Evolutionary conservation across 2,888 invertebrate species (phyloP).

Genomic region (Hipparchia semele): DNA sequence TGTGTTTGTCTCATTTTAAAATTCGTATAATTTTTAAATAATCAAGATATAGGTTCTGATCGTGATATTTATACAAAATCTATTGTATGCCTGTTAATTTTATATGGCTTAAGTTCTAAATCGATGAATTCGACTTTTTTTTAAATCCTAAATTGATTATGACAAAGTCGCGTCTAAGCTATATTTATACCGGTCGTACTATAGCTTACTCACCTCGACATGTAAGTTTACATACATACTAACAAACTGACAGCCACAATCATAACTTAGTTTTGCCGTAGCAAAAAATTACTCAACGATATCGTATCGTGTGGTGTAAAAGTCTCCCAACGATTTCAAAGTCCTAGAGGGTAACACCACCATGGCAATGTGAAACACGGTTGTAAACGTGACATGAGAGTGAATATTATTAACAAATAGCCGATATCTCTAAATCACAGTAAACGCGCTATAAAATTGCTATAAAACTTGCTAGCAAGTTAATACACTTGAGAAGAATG

Average conservation of each 20-base stretch:
- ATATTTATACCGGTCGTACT: too few species aligned
- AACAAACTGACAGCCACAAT: too few species aligned
- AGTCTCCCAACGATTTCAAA: conserved; percentile 26
- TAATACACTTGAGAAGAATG: background rate
- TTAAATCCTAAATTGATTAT: too few species aligned
- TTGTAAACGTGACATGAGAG: conserved; percentile 35
- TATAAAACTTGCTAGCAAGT: background rate
- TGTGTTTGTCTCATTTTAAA: background rate
- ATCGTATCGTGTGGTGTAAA: conserved; percentile 30
- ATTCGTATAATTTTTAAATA: background rate
- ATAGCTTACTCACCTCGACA: too few species aligned
- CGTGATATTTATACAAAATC: too few species aligned
- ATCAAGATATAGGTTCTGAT: background rate
- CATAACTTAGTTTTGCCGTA: background rate
- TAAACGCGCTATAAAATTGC: conserved; percentile 4
- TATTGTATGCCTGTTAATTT: too few species aligned
- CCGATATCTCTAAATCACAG: conserved; percentile 10
- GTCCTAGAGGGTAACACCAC: conserved; percentile 37
- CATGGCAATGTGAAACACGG: conserved; percentile 35
- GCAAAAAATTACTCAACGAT: background rate
- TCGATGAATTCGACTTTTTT: too few species aligned
- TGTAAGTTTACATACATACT: too few species aligned
- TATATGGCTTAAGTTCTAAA: too few species aligned
- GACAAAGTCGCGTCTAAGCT: too few species aligned
- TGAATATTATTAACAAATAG: conserved; percentile 35